Conservation (phyloP, 2,797 vertebrate species). For the Sebastes glaucus region DNA sequence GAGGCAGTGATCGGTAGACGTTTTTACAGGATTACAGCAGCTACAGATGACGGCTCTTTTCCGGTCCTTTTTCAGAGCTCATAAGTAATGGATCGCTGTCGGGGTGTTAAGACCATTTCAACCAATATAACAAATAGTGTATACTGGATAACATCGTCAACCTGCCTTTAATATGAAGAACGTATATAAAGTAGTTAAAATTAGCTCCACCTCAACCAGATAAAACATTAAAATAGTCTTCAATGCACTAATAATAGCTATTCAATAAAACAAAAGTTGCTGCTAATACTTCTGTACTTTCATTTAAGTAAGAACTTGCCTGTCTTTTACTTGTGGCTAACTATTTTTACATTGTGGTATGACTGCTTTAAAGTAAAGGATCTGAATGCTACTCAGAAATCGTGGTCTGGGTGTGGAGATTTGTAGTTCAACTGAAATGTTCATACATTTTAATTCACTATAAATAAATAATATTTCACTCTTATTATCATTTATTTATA, state of each 20-base stretch:
- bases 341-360: background rate
- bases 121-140: too few species aligned
- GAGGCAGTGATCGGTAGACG: too few species aligned
- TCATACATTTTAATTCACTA: constrained; percentile 1
- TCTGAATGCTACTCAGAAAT: background rate
- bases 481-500: background rate
- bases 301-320: background rate
- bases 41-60: too few species aligned
- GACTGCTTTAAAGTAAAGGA: background rate
- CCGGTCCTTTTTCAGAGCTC: too few species aligned
- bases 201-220: background rate
- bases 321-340: background rate
- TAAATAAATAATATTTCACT: background rate
- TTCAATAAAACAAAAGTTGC: background rate
- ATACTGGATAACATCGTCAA: too few species aligned
- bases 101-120: too few species aligned
- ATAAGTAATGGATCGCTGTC: too few species aligned
- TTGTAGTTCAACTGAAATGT: background rate
- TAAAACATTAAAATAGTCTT: background rate
- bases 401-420: background rate
- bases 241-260: background rate
- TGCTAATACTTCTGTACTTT: background rate
- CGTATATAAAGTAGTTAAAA: background rate
- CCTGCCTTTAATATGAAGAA: too few species aligned
- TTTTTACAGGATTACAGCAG: too few species aligned